Conservation (phyloP, 37 sponge, comb jelly and placozoan genomes). For the Bolinopsis microptera region DNA sequence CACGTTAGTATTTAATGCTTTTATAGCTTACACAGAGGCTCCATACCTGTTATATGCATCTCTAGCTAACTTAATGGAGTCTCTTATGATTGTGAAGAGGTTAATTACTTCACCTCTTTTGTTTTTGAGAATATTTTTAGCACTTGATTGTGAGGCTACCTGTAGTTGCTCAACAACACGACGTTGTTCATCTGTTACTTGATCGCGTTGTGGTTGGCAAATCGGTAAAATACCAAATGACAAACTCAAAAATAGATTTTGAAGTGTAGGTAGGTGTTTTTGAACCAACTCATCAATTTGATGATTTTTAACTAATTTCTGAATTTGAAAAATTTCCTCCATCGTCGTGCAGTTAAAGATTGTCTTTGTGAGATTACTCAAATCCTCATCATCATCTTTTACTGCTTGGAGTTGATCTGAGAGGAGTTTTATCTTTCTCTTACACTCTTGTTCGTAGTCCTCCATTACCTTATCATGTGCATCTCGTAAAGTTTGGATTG, state of each 20-base stretch:
- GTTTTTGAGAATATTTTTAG: not conserved
- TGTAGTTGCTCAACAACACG: constrained; percentile 5
- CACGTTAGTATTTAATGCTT: not conserved
- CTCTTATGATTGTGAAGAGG: constrained; percentile 12
- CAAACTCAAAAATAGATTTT: not conserved
- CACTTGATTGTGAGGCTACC: not conserved
- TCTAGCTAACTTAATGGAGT: not conserved
- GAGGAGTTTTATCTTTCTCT: not conserved
- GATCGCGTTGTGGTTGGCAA: constrained; percentile 30
- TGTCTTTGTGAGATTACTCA: not conserved
- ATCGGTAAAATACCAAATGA: constrained; percentile 31
- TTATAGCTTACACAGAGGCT: not conserved
- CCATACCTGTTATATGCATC: not conserved
- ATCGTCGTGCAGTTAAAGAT: constrained; percentile 14
- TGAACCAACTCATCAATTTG: not conserved
- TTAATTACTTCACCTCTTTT: not conserved
- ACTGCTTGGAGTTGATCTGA: not conserved
- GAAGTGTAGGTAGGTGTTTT: not conserved
- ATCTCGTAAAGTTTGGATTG: not conserved
- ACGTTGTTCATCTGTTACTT: not conserved
- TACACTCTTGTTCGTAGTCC: not conserved
- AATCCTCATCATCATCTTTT: not conserved
- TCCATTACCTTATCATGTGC: not conserved
- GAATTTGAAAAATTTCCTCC: constrained; percentile 32
- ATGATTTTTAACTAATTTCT: constrained; percentile 10